Percentiles rank a stretch among this genome's conserved stretches.
phyloP scores from a whole-genome alignment of 1,140 invertebrate species.

The Penaeus vannamei region DNA sequence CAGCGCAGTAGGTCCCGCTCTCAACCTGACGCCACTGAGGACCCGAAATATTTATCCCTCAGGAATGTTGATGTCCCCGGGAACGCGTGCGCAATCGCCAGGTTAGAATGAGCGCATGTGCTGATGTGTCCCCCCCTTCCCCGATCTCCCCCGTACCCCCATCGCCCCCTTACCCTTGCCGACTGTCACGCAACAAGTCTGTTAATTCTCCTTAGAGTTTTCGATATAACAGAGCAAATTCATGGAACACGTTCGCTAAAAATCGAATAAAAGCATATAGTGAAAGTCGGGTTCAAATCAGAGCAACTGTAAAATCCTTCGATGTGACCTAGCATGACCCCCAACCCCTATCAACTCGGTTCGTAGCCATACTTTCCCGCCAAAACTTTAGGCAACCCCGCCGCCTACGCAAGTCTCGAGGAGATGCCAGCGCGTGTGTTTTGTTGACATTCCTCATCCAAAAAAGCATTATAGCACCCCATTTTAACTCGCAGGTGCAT shows the following conservation, averaged over 20 bases:
- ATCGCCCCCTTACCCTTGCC: no score
- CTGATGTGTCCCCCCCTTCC: background rate
- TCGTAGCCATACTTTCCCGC: constrained; percentile 46
- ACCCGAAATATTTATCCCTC: constrained; percentile 60
- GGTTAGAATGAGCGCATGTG: background rate
- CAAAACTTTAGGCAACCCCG: constrained; percentile 60
- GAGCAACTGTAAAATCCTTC: background rate
- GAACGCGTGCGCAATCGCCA: constrained; percentile 44
- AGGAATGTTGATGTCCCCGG: constrained; percentile 53
- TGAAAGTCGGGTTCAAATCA: background rate
- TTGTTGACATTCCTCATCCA: constrained; percentile 42
- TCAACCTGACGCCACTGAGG: constrained; percentile 46
- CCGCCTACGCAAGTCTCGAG: constrained; percentile 53
- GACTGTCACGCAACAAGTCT: constrained; percentile 58
- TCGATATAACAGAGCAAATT: background rate
- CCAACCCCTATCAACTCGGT: background rate
- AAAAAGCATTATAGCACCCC: background rate
- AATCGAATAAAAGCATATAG: background rate
- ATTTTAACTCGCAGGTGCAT: background rate
- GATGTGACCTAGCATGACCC: background rate
- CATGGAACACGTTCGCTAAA: background rate
- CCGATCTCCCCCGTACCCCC: background rate
- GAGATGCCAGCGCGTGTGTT: constrained; percentile 39
- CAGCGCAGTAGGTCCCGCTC: constrained; percentile 41
- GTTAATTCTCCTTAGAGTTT: background rate